A percentile compares a stretch with the other conserved stretches of the same genome.
These are phyloP conservation scores for Melitaea cinxia DNA, from an alignment of 1,140 invertebrate species.

Conservation along the genomic window DNA sequence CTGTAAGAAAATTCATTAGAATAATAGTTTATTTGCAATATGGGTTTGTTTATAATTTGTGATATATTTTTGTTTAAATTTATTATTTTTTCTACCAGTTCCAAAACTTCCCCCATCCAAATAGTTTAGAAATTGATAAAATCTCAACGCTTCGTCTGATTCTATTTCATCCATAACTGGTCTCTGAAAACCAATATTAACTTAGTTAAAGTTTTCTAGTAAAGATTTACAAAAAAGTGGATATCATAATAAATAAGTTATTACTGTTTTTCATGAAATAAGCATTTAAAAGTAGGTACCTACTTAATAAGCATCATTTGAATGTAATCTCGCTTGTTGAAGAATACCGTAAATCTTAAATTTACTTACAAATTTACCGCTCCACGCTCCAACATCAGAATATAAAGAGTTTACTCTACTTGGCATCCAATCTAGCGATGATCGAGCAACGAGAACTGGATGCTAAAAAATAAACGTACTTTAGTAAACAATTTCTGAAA, in stretches of 20 bases:
- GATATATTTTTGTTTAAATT: too few species aligned
- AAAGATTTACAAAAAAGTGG: too few species aligned
- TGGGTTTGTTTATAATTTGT: too few species aligned
- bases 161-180: conserved; percentile 78
- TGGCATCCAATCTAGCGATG: conserved; percentile 74
- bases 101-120: conserved; percentile 74
- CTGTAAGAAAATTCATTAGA: conserved; percentile 37
- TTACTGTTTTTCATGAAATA: too few species aligned
- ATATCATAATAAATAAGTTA: too few species aligned
- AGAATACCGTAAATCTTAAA: too few species aligned
- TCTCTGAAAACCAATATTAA: conserved; percentile 50
- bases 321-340: too few species aligned
- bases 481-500: too few species aligned
- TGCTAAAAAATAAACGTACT: conserved; percentile 59
- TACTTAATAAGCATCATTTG: too few species aligned
- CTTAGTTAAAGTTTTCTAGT: conserved; percentile 3
- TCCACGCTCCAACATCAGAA: conserved; percentile 76
- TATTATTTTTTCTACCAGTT: too few species aligned
- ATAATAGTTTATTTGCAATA: conserved; percentile 12
- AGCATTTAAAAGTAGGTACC: too few species aligned
- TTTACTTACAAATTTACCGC: conserved; percentile 75
- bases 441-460: conserved; percentile 66
- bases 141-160: conserved; percentile 73
- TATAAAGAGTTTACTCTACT: conserved; percentile 75
- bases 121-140: conserved; percentile 77